Base-by-base conservation (phyloP, 2,113 vertebrate genomes). In the Ictidomys tridecemlineatus region DNA sequence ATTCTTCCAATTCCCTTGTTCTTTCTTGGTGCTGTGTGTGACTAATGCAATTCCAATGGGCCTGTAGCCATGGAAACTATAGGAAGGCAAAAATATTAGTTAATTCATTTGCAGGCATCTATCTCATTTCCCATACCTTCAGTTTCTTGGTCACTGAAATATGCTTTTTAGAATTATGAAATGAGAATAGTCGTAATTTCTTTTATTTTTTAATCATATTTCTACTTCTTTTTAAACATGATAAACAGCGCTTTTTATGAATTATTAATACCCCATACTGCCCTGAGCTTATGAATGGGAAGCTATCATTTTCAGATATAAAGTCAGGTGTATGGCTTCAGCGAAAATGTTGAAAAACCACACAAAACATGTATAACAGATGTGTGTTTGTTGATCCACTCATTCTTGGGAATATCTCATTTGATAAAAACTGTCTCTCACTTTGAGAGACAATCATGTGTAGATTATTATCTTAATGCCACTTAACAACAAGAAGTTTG, bases 51-150 rank as follows among this genome's bases (percentile, higher is more conserved):
- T 82, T 96, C 94, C 90, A 42, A 97, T 90, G 73, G 87, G 45
- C 28, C 61, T 83, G 97, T 98, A 97, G 84, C 77, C 93, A 97
- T 98, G 95, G 98, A 88, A 98, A 98, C 97, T 32, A 83, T 69
- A 93, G 67, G 82, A 85, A 87, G 65, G 42, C 85, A 42, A 85
- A 96, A 88, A 82, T 53, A 32, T 53, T 90, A 85, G 32, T 80
- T 48, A 73, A 7, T 89, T 96, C 67, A 63, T 45, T 76, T 73
- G 24, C 22, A 63, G 26, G 17, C 34, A 39, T 76, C 86, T 53
- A 34, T 89, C 28, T 17, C 67, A 70, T 88, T 32, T 61, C 22
- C 77, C 45, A n/a, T 63, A 72, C 42, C 76, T 93, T 65, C 42
- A 84, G 26, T 51, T 82, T 96, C 70, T 93, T 45, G 70, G 74